Evolutionary conservation across 2,888 invertebrate species (phyloP).

Genomic region (Scaptomyza parva): DNA sequence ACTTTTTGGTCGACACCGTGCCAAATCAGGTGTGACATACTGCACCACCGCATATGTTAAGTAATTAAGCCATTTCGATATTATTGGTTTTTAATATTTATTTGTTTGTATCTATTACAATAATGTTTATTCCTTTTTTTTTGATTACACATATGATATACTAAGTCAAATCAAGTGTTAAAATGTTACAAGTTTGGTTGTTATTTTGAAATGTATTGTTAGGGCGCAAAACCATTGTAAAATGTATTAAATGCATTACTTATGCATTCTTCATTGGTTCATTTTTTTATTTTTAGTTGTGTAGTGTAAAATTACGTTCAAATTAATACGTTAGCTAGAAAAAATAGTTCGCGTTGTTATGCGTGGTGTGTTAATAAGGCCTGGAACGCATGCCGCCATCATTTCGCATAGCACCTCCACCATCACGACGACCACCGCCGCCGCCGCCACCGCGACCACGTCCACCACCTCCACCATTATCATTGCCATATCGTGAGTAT

Average conservation of each 20-base stretch:
- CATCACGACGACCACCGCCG: slow-evolving; percentile 78
- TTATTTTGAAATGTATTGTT: not conserved
- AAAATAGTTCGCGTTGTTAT: slow-evolving; percentile 44
- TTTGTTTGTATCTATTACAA: not conserved
- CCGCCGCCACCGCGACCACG: slow-evolving; percentile 77
- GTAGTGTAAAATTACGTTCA: slow-evolving; percentile 49
- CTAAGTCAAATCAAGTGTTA: not conserved
- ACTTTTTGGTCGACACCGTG: too few species aligned
- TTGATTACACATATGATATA: not conserved
- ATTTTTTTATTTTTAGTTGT: not conserved
- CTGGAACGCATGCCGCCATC: slow-evolving; percentile 82
- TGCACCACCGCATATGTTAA: not conserved
- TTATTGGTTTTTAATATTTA: not conserved
- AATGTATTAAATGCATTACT: not conserved
- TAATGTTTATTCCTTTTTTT: not conserved
- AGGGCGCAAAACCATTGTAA: not conserved
- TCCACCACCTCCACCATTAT: slow-evolving; percentile 70
- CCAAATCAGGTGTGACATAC: too few species aligned
- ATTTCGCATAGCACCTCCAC: slow-evolving; percentile 82
- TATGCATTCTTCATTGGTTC: not conserved
- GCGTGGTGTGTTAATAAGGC: slow-evolving; percentile 74
- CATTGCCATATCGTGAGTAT: slow-evolving; percentile 75
- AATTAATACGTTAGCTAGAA: slow-evolving; percentile 66
- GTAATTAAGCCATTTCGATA: not conserved
- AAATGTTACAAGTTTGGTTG: not conserved